Base-by-base conservation (phyloP, 2,113 vertebrate species). In the Indri indri region DNA sequence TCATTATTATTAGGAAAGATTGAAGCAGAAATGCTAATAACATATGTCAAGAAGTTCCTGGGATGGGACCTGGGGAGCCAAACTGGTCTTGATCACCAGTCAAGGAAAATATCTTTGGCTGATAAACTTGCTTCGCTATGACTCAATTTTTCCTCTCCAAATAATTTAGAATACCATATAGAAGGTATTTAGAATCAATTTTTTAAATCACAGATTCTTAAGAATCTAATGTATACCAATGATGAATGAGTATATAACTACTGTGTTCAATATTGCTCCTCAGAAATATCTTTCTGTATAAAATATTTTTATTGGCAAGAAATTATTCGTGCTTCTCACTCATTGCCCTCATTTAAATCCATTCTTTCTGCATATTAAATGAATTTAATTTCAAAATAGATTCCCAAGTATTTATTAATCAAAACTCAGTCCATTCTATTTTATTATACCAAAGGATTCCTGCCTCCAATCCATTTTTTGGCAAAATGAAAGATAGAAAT, bases 371-470 rank as follows among this genome's bases (percentile, higher is more conserved):
- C 91, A 66, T 95, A 50, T 18, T 74, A 22, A 83, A 79, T 87
- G 40, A 32, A 9, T 91, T 88, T 79, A 50, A 95, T 80, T 91
- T 93, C 23, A 93, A 52, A 95, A 45, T 18, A 96, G 23, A 2
- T 86, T 73, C 42, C 59, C 6, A 86, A 27, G 93, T 17, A 82
- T 91, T 73, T 95, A 74, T 70, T 83, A 73, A 81, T 74, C 5
- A 54, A 65, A 86, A 79, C 11, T 52, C 34, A 42, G 32, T 61
- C 17, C 2, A 30, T 34, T 61, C 8, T 89, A 6, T 93, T 93
- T 84, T 10, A 74, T 80, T 70, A 74, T 23, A 37, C 59, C 76
- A 70, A 80, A 96, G 22, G 8, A 81, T 84, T 70, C 3, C 40
- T 76, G 11, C 34, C 18, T 82, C 59, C 32, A 77, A 85, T 65